Evolutionary conservation across 1,140 invertebrate genomes (phyloP), one percentile per base, ranked within the genome.

Genomic region (Caerostris darwini): DNA sequence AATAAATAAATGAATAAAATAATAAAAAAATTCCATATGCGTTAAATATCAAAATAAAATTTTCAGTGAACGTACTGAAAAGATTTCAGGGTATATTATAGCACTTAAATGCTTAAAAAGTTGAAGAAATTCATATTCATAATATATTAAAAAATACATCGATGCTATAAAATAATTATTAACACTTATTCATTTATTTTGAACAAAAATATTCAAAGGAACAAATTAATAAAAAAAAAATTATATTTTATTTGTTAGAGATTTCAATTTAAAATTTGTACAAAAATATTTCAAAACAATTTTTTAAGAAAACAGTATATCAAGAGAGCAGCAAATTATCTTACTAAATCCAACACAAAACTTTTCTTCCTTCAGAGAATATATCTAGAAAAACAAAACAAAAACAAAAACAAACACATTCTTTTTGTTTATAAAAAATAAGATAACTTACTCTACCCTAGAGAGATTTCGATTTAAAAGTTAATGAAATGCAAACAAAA

Each of bases 401-500:
- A n/a, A 34, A 50, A 71, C 7, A 71, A 77, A 77, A 77, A 77
- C 34, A 77, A 50, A 50, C 71, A 12, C 53, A 77, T 34, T 77
- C 12, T 77, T 67, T 17, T 77, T 77, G 71, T 3, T 10, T 77
- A 77, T 10, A 50, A 14, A 77, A 77, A 77, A 5, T 50, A 77
- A 77, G 71, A 77, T 77, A 77, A 77, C 34, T 77, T 77, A 50
- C 34, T 77, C 71, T 8, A 50, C 71, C 71, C 34, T 50, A 14
- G 71, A 77, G 71, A 77, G 34, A 50, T 77, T 50, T 53, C 71
- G 50, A 19, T 77, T 77, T 77, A 77, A 77, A 77, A 77, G 71
- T 77, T 77, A 77, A 77, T 77, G 71, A 77, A 77, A 77, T 77
- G 71, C 71, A 77, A 77, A 77, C 19, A 77, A 77, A 77, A 77